Base-by-base conservation (phyloP, 2,888 invertebrate genomes). In the Stratiomys singularior region DNA sequence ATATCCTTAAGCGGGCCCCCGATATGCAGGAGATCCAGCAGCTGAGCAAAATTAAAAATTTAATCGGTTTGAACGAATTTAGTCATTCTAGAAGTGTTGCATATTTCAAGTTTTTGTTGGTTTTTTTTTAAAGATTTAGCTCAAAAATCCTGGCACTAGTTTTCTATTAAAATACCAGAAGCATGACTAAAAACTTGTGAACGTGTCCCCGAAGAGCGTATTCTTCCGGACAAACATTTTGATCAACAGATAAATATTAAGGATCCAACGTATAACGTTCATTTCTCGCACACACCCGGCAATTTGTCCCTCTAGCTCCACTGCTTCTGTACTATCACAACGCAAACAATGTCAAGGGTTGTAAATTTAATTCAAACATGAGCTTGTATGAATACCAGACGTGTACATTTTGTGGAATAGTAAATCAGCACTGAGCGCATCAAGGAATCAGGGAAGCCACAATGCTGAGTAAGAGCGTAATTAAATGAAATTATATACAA, bases 241-340 rank as follows among this genome's bases (percentile, higher is more conserved):
- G 76, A 76, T 78, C 78, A 78, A 78, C 76, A 76, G 30, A 78
- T 78, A 76, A 78, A 78, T 69, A 78, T 78, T 76, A 63, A 69
- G 78, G 60, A 66, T 28, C 44, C 69, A 18, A 9, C 67, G 18
- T 67, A 4, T 37, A n/a, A 28, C 44, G 1, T 37, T n/a, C 23
- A n/a, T n/a, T n/a, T n/a, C n/a, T n/a, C n/a, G n/a, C n/a, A n/a
- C n/a, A n/a, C n/a, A n/a, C n/a, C n/a, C n/a, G n/a, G n/a, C n/a
- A n/a, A n/a, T n/a, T n/a, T n/a, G n/a, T n/a, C n/a, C n/a, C n/a
- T n/a, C n/a, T n/a, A n/a, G n/a, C n/a, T n/a, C n/a, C n/a, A n/a
- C 21, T 7, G n/a, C 23, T 4, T 69, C 37, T 9, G n/a, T 27
- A 28, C 18, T 18, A 13, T 21, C 27, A 47, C 25, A 69, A 28